Percentiles rank a stretch among this genome's conserved stretches.
Conservation (phyloP, 1,140 invertebrate genomes). For the Cotesia vestalis region DNA sequence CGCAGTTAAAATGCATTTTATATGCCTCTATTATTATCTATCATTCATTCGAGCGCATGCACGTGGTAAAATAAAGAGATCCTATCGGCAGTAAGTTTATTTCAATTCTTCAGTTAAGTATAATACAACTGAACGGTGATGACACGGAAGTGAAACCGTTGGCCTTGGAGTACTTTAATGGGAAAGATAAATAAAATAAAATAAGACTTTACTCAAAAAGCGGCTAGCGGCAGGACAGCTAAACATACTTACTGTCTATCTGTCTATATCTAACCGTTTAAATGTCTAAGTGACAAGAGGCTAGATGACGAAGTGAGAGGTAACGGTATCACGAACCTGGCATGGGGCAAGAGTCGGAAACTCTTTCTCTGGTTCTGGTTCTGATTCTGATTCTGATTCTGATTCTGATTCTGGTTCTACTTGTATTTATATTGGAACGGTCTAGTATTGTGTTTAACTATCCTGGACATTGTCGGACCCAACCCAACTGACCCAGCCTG, state of each 20-base stretch:
- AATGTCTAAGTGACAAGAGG: slow-evolving; percentile 10
- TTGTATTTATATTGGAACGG: too few species aligned
- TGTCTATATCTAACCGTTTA: slow-evolving; percentile 1
- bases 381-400: too few species aligned
- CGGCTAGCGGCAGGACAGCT: not conserved
- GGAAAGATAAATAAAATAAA: too few species aligned
- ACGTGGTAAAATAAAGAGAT: too few species aligned
- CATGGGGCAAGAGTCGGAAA: not conserved
- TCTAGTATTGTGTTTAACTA: not conserved
- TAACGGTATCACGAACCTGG: slow-evolving; percentile 24
- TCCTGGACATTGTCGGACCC: slow-evolving; percentile 12
- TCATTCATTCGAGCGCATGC: too few species aligned
- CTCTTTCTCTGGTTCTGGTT: not conserved
- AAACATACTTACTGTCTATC: not conserved
- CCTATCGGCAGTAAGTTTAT: not conserved
- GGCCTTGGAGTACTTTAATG: not conserved
- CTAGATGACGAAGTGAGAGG: not conserved
- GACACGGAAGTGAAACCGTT: slow-evolving; percentile 6
- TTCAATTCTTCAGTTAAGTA: not conserved
- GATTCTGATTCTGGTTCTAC: too few species aligned
- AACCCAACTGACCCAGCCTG: too few species aligned
- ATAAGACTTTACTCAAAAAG: not conserved
- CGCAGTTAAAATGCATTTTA: too few species aligned
- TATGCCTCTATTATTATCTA: too few species aligned
- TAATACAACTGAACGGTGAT: too few species aligned